phyloP scores from a whole-genome alignment of 1,140 invertebrate species.

The Polypedilum pembai region DNA sequence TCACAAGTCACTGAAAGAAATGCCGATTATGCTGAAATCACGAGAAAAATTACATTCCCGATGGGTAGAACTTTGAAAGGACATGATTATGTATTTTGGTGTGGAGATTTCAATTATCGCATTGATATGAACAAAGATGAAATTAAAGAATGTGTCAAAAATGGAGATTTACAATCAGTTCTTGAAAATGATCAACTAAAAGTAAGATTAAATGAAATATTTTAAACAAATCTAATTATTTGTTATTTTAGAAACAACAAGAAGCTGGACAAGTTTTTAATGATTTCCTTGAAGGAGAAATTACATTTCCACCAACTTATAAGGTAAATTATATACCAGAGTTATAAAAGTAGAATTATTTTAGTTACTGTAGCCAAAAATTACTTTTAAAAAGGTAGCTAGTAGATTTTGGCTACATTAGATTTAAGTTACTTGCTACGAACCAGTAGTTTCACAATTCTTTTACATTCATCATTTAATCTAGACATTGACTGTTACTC shows the following conservation, averaged over 20 bases:
- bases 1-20: conserved; percentile 92
- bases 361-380: too few relatives aligned
- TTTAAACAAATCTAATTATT: background rate
- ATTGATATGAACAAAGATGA: conserved; percentile 94
- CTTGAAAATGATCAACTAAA: conserved; percentile 84
- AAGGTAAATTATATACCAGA: conserved; percentile 52
- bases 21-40: conserved; percentile 93
- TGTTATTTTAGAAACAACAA: conserved; percentile 54
- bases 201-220: conserved; percentile 31
- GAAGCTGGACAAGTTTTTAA: conserved; percentile 82
- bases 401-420: too few relatives aligned
- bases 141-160: conserved; percentile 75
- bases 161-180: conserved; percentile 70
- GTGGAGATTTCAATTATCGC: conserved; percentile 99
- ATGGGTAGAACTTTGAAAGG: conserved; percentile 86
- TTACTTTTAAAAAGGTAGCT: too few relatives aligned
- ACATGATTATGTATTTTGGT: conserved; percentile 99
- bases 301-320: conserved; percentile 93
- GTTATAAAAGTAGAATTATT: too few relatives aligned
- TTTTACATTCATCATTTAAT: too few relatives aligned
- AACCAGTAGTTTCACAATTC: too few relatives aligned
- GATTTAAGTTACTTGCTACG: too few relatives aligned
- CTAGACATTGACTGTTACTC: too few relatives aligned
- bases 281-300: conserved; percentile 86
- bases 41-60: conserved; percentile 85